Base-by-base conservation (phyloP, 2,113 vertebrate genomes). In the Nesoenas mayeri region DNA sequence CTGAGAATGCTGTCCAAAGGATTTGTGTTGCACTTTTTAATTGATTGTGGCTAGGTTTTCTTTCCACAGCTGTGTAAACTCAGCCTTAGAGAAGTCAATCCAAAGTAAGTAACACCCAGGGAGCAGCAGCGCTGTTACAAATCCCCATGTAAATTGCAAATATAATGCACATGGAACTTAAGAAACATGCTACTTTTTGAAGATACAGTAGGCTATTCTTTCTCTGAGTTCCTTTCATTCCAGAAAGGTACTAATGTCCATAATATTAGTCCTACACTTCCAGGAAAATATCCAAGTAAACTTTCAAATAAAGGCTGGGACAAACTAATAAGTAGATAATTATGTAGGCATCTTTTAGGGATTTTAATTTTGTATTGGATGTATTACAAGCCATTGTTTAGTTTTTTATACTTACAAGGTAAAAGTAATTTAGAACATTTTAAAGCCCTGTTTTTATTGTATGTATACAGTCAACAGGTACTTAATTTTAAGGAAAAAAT, bases 21-120 rank as follows among this genome's bases (percentile, higher is more conserved):
- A 91, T 94, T 94, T 82, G 28, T 81, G 87, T 96, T 96, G 91
- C 72, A 67, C 89, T 95, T 96, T 90, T 92, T 95, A 91, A 94
- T 88, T 94, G 85, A 95, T 97, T 93, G 94, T 96, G 81, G 50
- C 64, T 96, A 93, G 95, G 67, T 95, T 95, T 87, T 88, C 88
- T 40, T 91, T 91, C 93, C 89, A 93, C 98, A 97, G 98, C 97
- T 98, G 97, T 98, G 97, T 98, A 98, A 97, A 97, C 96, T 96
- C 88, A 84, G 92, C 67, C 85, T 82, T 74, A 65, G 18, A 88
- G 65, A 74, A 97, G 89, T 91, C 47, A 29, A 95, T 97, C 96
- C 97, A 90, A 94, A 88, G 73, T 94, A 97, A 92, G 38, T 28
- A 72, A 95, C 56, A 80, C 95, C 91, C 93, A 81, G 93, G 64